Evolutionary conservation across 2,888 invertebrate species (phyloP), one percentile per base, ranked within the genome.

Genomic region (Drosophila trichaetosa): DNA sequence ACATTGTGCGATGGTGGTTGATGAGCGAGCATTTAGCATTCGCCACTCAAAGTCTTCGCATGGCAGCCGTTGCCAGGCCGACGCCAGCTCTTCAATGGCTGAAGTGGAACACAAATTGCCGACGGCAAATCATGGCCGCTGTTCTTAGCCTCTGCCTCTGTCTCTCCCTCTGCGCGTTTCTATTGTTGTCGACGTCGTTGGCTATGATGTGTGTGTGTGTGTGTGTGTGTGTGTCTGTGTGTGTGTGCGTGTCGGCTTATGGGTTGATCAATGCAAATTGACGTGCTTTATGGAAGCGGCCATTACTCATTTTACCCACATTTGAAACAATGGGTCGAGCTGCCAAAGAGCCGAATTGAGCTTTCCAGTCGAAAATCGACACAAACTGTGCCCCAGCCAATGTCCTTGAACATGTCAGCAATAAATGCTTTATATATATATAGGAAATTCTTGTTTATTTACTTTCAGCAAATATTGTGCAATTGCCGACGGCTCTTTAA

Each of bases 211-310:
- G 65, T 67, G 27, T 27, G 24, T 24, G 24, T 24, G 24, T 24
- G 24, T 24, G 58, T 69, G 71, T 76, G 56, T 68, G 73, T 59
- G 33, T 60, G 48, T 69, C 74, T 60, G 52, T 69, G 73, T 62
- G 73, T 73, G 57, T 68, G 72, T 76, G 69, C 71, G 75, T 64
- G 71, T 65, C 72, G 65, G 84, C 87, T 88, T 91, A 87, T 91
- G 90, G 87, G 91, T 80, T 88, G 90, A 91, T 91, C 91, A 89
- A 90, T 87, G 90, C 83, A 90, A 90, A 90, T 92, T 92, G 89
- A 91, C 90, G 85, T 91, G 91, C 83, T 90, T 82, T 91, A 89
- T 91, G 91, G 90, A 84, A 89, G 90, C 92, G 91, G 93, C 92
- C 93, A 93, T 93, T 93, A 92, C 91, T 92, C 91, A 93, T 92